Evolutionary conservation across 1,140 invertebrate genomes (phyloP), one percentile per base, ranked within the genome.

Genomic region (Hesperophylax magnus): DNA sequence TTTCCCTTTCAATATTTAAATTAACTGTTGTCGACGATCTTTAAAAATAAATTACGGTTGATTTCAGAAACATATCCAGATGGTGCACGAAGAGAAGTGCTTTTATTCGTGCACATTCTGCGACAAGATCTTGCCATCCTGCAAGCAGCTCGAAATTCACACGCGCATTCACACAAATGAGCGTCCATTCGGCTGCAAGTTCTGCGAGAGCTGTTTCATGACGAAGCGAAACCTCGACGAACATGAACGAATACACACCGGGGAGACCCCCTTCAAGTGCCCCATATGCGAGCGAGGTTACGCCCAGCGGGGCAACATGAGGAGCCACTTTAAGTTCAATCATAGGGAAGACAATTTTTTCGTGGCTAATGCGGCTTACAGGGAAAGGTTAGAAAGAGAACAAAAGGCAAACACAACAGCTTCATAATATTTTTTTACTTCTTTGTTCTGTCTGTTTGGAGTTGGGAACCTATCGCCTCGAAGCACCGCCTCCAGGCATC

Each of bases 261-360:
- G 39, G 9, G 39, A 47, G 39, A 47, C 39, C 9, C 39, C 39
- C 39, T 47, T 47, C 39, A 47, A 47, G 11, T 47, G 39, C 11
- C 39, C 39, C 39, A 47, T 47, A 11, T 47, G 39, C 39, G 39
- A 47, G 8, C 39, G 39, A 54, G 52, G 69, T 8, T 72, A 18
- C 18, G 69, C 39, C 20, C 69, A 72, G 52, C 15, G n/a, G 15
- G 54, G 18, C 14, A 76, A 60, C 53, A 60, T 76, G 72, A 60
- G 60, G 20, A 58, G 72, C 9, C 72, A 76, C 54, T 60, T 76
- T n/a, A 76, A 58, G 31, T 53, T 56, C 53, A 76, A 76, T 27
- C 52, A 58, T 22, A 76, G 56, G n/a, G 52, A 56, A 24, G 56
- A 22, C 7, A 18, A 58, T 58, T 58, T 2, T 58, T 58, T 1